These are phyloP conservation scores for Apis cerana DNA, from an alignment of 1,140 invertebrate species.

Conservation along the genomic window DNA sequence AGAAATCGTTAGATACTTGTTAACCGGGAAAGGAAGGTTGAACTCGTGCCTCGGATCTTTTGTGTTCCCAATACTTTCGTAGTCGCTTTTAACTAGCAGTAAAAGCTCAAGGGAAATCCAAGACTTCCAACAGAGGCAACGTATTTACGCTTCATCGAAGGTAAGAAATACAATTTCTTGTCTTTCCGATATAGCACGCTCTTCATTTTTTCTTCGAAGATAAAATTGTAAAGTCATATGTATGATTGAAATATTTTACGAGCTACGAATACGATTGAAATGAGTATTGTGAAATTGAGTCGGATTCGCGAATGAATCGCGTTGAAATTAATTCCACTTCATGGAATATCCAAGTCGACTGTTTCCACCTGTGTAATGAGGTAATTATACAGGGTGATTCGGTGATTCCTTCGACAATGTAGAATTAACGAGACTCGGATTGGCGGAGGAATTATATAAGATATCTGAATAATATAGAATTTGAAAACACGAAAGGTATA, in stretches of 20 bases:
- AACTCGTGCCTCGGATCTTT: neutral
- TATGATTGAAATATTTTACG: no score
- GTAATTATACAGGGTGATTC: neutral
- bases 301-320: neutral
- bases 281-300: neutral
- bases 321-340: neutral
- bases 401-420: neutral
- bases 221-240: no score
- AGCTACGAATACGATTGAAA: neutral
- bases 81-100: neutral
- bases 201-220: no score
- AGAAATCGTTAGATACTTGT: neutral
- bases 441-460: neutral
- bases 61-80: slow-evolving; percentile 5
- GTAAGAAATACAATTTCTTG: no score
- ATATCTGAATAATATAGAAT: neutral
- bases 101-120: neutral
- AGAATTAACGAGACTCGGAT: neutral
- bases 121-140: neutral
- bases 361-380: neutral
- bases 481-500: no score
- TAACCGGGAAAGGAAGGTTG: neutral
- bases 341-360: neutral
- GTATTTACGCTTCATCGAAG: slow-evolving; percentile 18
- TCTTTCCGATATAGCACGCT: no score